Percentiles rank a stretch among this genome's conserved stretches.
Conservation (phyloP, 2,113 vertebrate species). For the Forbesichthys agassizii region DNA sequence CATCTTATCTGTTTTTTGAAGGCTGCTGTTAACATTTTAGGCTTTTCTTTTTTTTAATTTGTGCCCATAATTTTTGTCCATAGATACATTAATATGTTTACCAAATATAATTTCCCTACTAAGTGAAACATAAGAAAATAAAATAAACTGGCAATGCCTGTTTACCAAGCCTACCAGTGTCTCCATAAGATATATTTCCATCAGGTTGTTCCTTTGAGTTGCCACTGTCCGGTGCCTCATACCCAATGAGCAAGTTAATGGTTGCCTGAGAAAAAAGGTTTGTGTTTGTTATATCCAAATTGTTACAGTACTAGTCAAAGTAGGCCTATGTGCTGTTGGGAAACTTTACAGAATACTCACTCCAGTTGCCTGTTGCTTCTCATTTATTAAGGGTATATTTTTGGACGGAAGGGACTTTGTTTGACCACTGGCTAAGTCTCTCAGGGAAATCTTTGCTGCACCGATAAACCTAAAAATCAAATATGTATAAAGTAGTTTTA, state of each 20-base stretch:
- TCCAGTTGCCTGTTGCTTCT: slow-evolving; percentile 85
- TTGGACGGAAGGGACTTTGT: slow-evolving; percentile 83
- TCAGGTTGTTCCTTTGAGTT: slow-evolving; percentile 75
- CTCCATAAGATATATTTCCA: slow-evolving; percentile 67
- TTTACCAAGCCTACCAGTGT: slow-evolving; percentile 65
- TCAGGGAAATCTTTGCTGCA: slow-evolving; percentile 81
- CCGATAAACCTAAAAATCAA: slow-evolving; percentile 81
- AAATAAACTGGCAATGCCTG: background rate
- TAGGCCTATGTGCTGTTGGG: background rate
- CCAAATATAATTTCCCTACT: no score
- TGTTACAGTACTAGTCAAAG: background rate
- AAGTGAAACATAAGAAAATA: background rate
- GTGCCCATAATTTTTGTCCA: slow-evolving; percentile 18
- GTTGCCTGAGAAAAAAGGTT: slow-evolving; percentile 76
- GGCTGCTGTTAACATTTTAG: no score
- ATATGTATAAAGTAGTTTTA: slow-evolving; percentile 1
- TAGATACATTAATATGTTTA: no score
- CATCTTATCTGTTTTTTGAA: background rate
- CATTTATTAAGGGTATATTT: slow-evolving; percentile 82
- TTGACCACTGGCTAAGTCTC: slow-evolving; percentile 84
- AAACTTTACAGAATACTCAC: slow-evolving; percentile 68
- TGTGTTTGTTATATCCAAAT: background rate
- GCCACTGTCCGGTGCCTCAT: slow-evolving; percentile 80
- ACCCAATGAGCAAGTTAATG: slow-evolving; percentile 85
- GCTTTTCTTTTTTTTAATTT: slow-evolving; percentile 9